These are phyloP conservation scores for Saccostrea cuccullata DNA, from an alignment of 1,140 invertebrate species.

Conservation along the genomic window DNA sequence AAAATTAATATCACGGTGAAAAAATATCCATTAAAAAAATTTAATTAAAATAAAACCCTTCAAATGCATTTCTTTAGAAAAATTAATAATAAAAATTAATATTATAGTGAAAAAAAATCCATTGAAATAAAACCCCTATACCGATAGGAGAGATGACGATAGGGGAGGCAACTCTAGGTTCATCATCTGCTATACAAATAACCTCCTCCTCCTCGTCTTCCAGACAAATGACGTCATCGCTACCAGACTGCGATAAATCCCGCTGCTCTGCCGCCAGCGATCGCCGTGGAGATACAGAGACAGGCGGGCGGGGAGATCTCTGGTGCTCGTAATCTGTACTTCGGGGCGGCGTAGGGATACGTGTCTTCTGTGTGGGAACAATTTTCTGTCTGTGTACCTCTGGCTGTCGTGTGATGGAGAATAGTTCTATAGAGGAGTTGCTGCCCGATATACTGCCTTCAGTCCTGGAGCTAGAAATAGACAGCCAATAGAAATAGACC, in stretches of 20 bases:
- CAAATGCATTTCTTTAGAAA: too few species aligned
- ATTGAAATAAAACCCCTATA: too few species aligned
- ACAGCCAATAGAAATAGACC: not conserved
- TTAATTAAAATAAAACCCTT: too few species aligned
- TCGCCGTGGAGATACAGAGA: not conserved
- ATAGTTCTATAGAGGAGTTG: slow-evolving; percentile 28
- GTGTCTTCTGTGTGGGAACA: slow-evolving; percentile 15
- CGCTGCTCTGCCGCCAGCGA: not conserved
- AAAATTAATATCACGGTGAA: too few species aligned
- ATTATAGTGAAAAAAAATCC: too few species aligned
- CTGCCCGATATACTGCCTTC: slow-evolving; percentile 7
- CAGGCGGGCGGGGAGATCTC: not conserved
- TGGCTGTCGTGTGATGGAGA: not conserved
- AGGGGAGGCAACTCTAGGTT: not conserved
- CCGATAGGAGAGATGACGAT: too few species aligned
- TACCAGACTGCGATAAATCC: not conserved
- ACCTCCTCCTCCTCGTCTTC: not conserved
- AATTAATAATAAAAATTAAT: too few species aligned
- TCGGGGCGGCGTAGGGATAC: not conserved
- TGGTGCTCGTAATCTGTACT: not conserved
- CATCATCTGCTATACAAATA: not conserved
- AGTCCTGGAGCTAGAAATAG: not conserved
- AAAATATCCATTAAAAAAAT: too few species aligned
- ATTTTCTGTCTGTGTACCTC: slow-evolving; percentile 12
- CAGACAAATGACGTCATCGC: not conserved